phyloP scores from a whole-genome alignment of 2,888 invertebrate genomes.

The Rhodophaea formosa region DNA sequence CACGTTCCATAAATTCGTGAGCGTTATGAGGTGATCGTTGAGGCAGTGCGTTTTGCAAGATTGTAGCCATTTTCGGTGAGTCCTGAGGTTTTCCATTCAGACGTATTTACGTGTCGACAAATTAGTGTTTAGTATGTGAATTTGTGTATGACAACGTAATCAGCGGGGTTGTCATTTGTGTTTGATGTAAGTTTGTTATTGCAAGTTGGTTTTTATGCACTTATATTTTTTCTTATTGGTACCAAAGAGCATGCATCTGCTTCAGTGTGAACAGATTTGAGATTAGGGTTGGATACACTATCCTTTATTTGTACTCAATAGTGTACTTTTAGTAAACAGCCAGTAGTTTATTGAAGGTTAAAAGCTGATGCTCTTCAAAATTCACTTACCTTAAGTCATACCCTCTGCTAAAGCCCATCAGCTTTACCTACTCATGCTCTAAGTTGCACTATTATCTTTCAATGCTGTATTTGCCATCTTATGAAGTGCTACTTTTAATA shows the following conservation, averaged over 20 bases:
- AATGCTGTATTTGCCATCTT: no score
- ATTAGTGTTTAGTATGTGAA: slow-evolving; percentile 13
- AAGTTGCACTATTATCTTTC: no score
- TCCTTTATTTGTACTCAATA: neutral
- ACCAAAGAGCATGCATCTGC: neutral
- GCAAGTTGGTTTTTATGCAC: neutral
- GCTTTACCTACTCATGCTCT: no score
- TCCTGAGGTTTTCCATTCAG: slow-evolving; percentile 43
- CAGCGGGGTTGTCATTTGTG: neutral
- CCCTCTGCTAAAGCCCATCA: no score
- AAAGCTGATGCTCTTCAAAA: neutral
- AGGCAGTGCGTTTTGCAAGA: slow-evolving; percentile 58
- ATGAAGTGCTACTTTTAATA: no score
- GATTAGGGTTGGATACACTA: neutral
- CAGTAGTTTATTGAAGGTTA: neutral
- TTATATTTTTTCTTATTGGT: neutral
- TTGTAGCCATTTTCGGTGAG: slow-evolving; percentile 78
- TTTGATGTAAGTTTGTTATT: neutral
- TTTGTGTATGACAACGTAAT: neutral
- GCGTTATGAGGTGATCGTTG: slow-evolving; percentile 57
- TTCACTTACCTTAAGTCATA: no score
- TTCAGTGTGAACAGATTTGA: neutral
- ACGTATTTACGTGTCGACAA: slow-evolving; percentile 59
- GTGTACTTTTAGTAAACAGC: neutral
- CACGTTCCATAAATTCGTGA: slow-evolving; percentile 61